A percentile compares a stretch with the other conserved stretches of the same genome.
Evolutionary conservation across 2,888 invertebrate species (phyloP).

Genomic region (Tetragnatha montana): DNA sequence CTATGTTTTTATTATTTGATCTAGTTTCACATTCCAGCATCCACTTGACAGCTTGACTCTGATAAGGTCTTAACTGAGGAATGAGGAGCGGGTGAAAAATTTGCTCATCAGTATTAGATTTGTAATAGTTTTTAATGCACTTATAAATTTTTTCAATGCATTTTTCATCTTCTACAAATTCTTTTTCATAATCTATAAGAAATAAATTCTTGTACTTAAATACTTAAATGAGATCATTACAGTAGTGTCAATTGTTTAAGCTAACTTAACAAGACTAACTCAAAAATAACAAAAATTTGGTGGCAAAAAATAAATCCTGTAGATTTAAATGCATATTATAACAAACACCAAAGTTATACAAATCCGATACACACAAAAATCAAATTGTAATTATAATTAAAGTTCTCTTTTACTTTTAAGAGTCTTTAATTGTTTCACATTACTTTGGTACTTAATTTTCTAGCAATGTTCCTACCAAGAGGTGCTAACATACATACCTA

Average conservation of each 20-base stretch:
- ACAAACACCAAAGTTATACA: background rate
- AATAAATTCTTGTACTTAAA: background rate
- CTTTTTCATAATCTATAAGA: constrained; percentile 38
- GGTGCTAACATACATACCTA: too few relatives aligned
- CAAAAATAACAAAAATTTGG: background rate
- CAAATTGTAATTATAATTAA: too few relatives aligned
- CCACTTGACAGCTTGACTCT: constrained; percentile 82
- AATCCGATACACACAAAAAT: background rate
- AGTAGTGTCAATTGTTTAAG: background rate
- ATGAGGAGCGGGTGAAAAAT: constrained; percentile 76
- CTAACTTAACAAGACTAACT: background rate
- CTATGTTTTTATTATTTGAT: constrained; percentile 3
- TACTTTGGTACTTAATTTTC: too few relatives aligned
- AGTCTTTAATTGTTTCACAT: too few relatives aligned
- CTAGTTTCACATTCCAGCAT: constrained; percentile 81
- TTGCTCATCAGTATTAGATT: background rate
- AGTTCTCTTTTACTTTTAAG: too few relatives aligned
- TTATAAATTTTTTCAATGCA: constrained; percentile 19
- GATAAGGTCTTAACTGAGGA: constrained; percentile 82
- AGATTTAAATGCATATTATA: background rate
- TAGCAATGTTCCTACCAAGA: too few relatives aligned
- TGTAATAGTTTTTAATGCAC: constrained; percentile 28
- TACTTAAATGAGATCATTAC: too few relatives aligned
- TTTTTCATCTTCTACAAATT: background rate
- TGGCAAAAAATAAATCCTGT: background rate